Evolutionary conservation across 2,888 invertebrate genomes (phyloP).

Genomic region (Papilio gigon): DNA sequence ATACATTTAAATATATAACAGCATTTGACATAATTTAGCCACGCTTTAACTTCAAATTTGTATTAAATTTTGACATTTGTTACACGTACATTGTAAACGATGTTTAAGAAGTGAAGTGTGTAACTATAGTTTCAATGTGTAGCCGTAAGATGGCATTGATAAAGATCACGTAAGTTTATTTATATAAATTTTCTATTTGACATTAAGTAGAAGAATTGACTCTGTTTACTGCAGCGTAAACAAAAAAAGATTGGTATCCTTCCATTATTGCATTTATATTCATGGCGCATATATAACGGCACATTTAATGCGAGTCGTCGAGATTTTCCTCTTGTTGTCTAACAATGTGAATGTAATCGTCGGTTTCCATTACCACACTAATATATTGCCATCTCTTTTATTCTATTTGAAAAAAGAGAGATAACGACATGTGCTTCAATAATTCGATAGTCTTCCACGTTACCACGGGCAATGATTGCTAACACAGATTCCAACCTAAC

Average conservation of each 20-base stretch:
- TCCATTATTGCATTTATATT: conserved; percentile 56
- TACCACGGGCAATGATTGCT: conserved; percentile 70
- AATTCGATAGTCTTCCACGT: conserved; percentile 55
- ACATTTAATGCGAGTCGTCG: conserved; percentile 65
- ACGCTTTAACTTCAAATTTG: too few species aligned
- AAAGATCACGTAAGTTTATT: conserved; percentile 5
- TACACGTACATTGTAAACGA: too few species aligned
- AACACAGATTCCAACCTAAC: too few species aligned
- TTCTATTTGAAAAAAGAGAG: neutral
- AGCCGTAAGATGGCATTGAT: neutral
- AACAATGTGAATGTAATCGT: conserved; percentile 28
- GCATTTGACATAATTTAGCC: too few species aligned
- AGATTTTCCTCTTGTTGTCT: conserved; percentile 62
- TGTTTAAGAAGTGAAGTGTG: too few species aligned
- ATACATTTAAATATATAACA: too few species aligned
- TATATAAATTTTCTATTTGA: neutral
- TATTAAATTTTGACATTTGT: too few species aligned
- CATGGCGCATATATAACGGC: conserved; percentile 68
- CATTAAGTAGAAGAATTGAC: conserved; percentile 9
- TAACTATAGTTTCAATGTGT: neutral
- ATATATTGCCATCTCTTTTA: neutral
- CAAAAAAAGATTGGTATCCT: conserved; percentile 31
- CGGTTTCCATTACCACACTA: neutral
- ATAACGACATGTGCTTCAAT: neutral
- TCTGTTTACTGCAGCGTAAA: conserved; percentile 27